phyloP scores from a whole-genome alignment of 2,797 vertebrate genomes.

The Galago senegalensis region DNA sequence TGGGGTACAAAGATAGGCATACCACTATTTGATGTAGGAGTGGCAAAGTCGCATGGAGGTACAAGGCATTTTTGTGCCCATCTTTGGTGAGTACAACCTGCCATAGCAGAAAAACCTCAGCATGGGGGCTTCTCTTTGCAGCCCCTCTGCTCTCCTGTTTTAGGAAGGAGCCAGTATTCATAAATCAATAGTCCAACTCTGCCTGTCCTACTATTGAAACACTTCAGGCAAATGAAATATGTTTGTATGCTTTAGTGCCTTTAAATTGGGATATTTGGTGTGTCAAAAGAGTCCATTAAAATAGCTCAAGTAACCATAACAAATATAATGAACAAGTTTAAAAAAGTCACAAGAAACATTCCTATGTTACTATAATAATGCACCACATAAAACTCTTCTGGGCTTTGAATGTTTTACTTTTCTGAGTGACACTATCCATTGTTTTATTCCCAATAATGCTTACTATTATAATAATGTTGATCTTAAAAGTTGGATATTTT shows the following conservation, averaged over 20 bases:
- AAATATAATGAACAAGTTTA: neutral
- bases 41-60: neutral
- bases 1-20: neutral
- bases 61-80: neutral
- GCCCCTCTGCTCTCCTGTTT: neutral
- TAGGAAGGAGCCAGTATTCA: neutral
- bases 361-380: neutral
- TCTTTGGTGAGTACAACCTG: neutral
- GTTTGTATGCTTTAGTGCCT: neutral
- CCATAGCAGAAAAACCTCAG: neutral
- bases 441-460: constrained; percentile 48
- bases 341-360: constrained; percentile 8
- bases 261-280: neutral
- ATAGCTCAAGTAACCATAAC: constrained; percentile 3
- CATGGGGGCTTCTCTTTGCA: neutral
- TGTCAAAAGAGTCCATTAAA: neutral
- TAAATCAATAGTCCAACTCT: neutral
- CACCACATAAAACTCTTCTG: neutral
- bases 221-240: constrained; percentile 5
- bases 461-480: neutral
- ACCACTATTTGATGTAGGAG: neutral
- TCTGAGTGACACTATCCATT: neutral
- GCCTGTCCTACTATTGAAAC: neutral
- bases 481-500: neutral
- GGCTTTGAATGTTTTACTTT: neutral